Base-by-base conservation (phyloP, 2,888 invertebrate genomes). In the Eilema griseolum region DNA sequence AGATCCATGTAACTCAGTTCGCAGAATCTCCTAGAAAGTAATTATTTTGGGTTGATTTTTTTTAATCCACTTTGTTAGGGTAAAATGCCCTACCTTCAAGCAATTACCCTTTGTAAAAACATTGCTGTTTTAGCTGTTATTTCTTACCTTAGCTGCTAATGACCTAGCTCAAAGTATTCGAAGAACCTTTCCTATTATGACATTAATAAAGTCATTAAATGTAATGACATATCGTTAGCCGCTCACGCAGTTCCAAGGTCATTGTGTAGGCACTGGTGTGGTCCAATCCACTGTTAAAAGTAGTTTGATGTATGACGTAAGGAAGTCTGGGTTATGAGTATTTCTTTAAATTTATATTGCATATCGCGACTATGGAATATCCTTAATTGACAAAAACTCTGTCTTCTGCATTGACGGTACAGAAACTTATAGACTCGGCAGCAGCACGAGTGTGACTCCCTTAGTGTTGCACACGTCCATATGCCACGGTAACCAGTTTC, bases 161-260 rank as follows among this genome's bases (percentile, higher is more conserved):
- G 61, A 67, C 16, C 28, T 20, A 60, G 31, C 31, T 72, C 59
- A 71, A 70, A 73, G 68, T 75, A 77, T 68, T 76, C 61, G 56
- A 69, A 66, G n/a, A 67, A 69, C 60, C 62, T 61, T 75, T 69
- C 28, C 64, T 67, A 72, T 73, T 68, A 59, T 65, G 41, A 57
- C 52, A 68, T 60, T 71, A 68, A 69, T 71, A 66, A 70, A 71
- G 33, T 33, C n/a, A 62, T 70, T 67, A 41, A 33, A 66, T 23
- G 37, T 61, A 61, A 64, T 52, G 52, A 31, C 26, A 61, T 31
- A n/a, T 46, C 52, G 20, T 52, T 52, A 52, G 10, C n/a, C 16
- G 16, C 52, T 52, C 52, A 52, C 52, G n/a, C n/a, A 52, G n/a
- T 52, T 52, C 20, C 52, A 52, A 52, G n/a, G 52, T 52, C 20